Evolutionary conservation across 2,113 vertebrate species (phyloP).

Genomic region (Alexandromys fortis): DNA sequence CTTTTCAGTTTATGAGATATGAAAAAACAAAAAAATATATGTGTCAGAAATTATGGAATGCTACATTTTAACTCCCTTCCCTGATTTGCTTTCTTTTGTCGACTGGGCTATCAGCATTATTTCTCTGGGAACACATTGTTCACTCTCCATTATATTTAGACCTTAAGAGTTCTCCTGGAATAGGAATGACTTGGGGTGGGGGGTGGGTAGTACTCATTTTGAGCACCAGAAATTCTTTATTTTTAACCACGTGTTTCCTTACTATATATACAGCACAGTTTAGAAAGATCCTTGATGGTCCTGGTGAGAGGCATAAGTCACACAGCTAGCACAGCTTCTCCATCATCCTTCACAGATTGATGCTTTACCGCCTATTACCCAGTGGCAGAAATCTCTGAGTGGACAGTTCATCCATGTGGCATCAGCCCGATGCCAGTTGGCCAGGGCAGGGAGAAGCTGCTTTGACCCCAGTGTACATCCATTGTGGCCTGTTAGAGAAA

Average conservation of each 20-base stretch:
- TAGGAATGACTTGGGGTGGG: neutral
- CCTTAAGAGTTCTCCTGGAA: neutral
- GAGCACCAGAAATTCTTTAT: neutral
- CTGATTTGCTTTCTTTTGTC: slow-evolving; percentile 28
- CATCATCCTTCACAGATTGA: neutral
- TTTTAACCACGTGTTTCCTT: slow-evolving; percentile 30
- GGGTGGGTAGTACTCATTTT: neutral
- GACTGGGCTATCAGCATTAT: neutral
- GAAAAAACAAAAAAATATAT: neutral
- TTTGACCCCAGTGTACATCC: slow-evolving; percentile 92
- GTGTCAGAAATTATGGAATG: slow-evolving; percentile 45
- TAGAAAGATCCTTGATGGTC: neutral
- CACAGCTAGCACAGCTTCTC: neutral
- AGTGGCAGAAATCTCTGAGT: slow-evolving; percentile 89
- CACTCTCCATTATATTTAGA: slow-evolving; percentile 10
- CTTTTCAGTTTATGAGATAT: neutral
- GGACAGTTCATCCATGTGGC: slow-evolving; percentile 78
- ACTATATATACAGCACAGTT: neutral
- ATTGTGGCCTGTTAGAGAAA: slow-evolving; percentile 91
- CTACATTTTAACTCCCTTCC: neutral
- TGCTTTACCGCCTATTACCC: neutral
- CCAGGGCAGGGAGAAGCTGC: slow-evolving; percentile 94
- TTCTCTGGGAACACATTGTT: slow-evolving; percentile 44
- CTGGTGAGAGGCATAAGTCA: neutral
- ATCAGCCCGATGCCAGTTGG: slow-evolving; percentile 89